These are phyloP conservation scores for Myrmecophaga tridactyla DNA, from an alignment of 2,113 vertebrate species.

Conservation along the genomic window DNA sequence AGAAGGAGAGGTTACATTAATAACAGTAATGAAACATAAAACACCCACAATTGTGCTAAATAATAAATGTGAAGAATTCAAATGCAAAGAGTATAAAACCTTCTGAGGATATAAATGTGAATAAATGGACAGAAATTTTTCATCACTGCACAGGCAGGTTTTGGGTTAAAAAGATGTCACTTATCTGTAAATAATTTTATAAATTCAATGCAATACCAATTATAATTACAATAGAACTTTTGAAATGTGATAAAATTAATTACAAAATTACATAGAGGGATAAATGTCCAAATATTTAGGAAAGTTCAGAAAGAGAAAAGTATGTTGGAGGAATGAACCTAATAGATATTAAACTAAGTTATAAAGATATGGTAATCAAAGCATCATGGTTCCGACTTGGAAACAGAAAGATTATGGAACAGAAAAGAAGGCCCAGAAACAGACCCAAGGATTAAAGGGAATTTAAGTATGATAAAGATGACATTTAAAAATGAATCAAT, in stretches of 20 bases:
- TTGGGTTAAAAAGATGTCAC: neutral
- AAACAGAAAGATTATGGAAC: neutral
- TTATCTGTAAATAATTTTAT: neutral
- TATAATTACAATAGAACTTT: neutral
- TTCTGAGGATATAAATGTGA: neutral
- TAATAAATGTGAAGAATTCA: neutral
- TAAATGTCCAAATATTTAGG: neutral
- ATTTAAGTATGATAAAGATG: neutral
- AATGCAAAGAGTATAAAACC: constrained; percentile 15
- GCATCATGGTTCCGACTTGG: neutral
- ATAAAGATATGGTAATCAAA: neutral
- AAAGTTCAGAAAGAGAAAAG: neutral
- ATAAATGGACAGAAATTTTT: neutral
- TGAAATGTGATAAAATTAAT: neutral
- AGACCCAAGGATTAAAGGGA: neutral
- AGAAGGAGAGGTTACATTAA: neutral
- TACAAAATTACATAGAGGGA: constrained; percentile 1
- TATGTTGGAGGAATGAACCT: neutral
- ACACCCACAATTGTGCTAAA: neutral
- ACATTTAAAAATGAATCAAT: neutral
- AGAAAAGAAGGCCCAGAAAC: neutral
- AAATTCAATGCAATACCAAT: neutral
- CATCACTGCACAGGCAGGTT: neutral
- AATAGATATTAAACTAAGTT: neutral
- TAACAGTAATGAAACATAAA: neutral